phyloP scores from a whole-genome alignment of 1,140 invertebrate genomes.

The Lethrus apterus region DNA sequence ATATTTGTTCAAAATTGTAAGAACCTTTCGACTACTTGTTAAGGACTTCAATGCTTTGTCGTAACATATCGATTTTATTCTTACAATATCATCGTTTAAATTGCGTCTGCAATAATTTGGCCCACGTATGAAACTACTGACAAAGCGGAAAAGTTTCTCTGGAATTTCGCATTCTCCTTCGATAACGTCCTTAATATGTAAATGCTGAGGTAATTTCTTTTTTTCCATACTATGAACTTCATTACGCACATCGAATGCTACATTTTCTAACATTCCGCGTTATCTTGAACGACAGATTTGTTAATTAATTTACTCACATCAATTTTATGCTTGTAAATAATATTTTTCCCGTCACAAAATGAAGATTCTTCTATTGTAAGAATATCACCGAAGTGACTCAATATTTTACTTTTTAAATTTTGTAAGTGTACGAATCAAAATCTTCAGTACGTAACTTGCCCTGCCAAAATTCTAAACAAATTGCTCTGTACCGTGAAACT shows the following conservation, averaged over 20 bases:
- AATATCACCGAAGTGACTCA: conserved; percentile 26
- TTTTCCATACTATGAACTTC: conserved; percentile 27
- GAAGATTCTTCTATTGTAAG: conserved; percentile 27
- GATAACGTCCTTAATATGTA: conserved; percentile 36
- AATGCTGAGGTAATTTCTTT: conserved; percentile 16
- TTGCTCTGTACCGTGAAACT: conserved; percentile 28
- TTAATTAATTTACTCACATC: conserved; percentile 21
- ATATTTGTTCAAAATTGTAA: conserved; percentile 35
- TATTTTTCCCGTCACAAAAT: conserved; percentile 28
- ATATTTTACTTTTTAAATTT: conserved; percentile 27
- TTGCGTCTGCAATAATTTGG: conserved; percentile 24
- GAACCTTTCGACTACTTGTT: conserved; percentile 32
- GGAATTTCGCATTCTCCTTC: conserved; percentile 36
- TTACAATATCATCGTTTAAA: conserved; percentile 7
- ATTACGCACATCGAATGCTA: conserved; percentile 32
- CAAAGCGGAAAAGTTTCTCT: conserved; percentile 31
- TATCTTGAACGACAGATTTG: conserved; percentile 27
- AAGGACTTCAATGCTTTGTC: conserved; percentile 36
- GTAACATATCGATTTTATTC: conserved; percentile 34
- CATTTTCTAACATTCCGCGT: conserved; percentile 28
- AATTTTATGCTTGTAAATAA: conserved; percentile 33
- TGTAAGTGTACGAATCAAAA: conserved; percentile 24
- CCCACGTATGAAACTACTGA: conserved; percentile 28
- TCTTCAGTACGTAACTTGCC: conserved; percentile 21
- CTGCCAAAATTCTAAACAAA: conserved; percentile 23